Evolutionary conservation across 2,888 invertebrate species (phyloP).

Genomic region (Epiblema foenella): DNA sequence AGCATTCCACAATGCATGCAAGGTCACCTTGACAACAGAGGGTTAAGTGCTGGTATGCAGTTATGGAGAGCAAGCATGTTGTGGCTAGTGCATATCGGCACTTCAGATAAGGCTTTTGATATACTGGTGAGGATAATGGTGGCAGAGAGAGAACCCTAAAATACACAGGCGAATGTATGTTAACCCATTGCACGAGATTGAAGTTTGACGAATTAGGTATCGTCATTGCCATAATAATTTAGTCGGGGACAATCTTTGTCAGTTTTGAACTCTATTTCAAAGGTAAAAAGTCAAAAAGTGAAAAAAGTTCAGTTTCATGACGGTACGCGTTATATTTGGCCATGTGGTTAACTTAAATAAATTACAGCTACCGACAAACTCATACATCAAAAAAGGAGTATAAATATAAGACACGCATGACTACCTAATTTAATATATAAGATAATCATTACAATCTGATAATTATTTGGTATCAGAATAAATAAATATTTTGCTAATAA

Average conservation of each 20-base stretch:
- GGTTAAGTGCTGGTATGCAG: conserved; percentile 9
- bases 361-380: too few relatives aligned
- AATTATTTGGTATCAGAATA: background rate
- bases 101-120: conserved; percentile 1
- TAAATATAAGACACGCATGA: too few relatives aligned
- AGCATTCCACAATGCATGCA: conserved; percentile 13
- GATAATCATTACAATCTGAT: background rate
- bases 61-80: conserved; percentile 15
- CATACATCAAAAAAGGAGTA: too few relatives aligned
- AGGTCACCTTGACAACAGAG: background rate
- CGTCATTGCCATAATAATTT: too few relatives aligned
- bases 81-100: conserved; percentile 5
- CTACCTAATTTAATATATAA: too few relatives aligned
- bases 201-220: background rate
- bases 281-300: too few relatives aligned
- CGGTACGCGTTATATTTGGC: too few relatives aligned
- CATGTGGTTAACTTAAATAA: too few relatives aligned
- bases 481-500: background rate
- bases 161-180: background rate
- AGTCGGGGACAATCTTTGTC: too few relatives aligned
- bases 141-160: background rate
- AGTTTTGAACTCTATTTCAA: too few relatives aligned
- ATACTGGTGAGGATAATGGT: background rate
- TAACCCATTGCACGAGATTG: background rate
- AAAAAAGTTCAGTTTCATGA: too few relatives aligned